Conservation (phyloP, 2,888 invertebrate genomes). For the Hirudinaria manillensis region DNA sequence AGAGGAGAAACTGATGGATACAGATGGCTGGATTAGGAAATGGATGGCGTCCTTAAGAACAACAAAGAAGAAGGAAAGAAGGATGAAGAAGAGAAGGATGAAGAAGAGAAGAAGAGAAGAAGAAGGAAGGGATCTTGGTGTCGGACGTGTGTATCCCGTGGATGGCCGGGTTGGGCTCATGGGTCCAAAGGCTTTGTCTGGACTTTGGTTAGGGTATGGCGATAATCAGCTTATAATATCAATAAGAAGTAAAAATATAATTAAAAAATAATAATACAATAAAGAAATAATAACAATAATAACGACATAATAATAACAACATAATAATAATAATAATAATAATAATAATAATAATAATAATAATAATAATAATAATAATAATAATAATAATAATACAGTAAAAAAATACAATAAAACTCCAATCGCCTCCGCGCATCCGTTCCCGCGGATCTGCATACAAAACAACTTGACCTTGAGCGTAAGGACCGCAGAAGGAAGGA, state of each 20-base stretch:
- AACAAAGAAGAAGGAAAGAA: neutral
- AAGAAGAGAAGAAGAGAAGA: neutral
- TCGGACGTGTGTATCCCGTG: neutral
- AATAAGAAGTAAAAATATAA: neutral
- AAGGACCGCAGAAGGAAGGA: neutral
- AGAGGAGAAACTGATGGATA: neutral
- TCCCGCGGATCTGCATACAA: neutral
- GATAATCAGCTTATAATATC: neutral
- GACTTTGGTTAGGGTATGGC: neutral
- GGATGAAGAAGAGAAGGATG: neutral
- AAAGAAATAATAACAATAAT: neutral
- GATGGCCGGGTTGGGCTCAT: neutral
- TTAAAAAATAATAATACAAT: neutral
- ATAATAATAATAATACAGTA: no score
- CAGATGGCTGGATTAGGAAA: neutral
- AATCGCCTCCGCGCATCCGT: neutral
- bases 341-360: no score
- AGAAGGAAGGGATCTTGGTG: neutral
- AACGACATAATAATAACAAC: no score
- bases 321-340: no score
- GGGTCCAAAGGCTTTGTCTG: neutral
- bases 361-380: no score
- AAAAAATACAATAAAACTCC: neutral
- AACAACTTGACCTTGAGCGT: neutral
- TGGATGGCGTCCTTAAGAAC: neutral